Evolutionary conservation across 2,797 vertebrate species (phyloP).

Genomic region (Peromyscus nudipes): DNA sequence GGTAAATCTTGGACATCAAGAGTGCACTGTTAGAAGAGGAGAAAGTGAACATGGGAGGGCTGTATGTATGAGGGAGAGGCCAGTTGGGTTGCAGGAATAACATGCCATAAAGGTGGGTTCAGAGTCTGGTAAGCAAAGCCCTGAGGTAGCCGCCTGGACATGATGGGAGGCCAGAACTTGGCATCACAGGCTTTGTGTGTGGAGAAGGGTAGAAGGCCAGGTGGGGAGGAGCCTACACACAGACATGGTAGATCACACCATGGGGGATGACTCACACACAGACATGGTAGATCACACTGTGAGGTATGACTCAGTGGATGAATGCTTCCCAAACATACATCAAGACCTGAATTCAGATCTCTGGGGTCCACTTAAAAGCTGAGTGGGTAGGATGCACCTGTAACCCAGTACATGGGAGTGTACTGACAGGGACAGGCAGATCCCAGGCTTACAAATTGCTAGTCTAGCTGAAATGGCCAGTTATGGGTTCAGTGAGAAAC

Average conservation of each 20-base stretch:
- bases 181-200: not conserved
- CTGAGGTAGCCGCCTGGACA: not conserved
- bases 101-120: not conserved
- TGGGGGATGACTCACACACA: not conserved
- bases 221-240: not conserved
- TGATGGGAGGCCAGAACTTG: not conserved
- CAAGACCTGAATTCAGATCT: not conserved
- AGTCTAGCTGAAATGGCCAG: not conserved
- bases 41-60: not conserved
- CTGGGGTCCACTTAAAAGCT: not conserved
- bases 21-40: rapidly evolving
- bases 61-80: rapidly evolving
- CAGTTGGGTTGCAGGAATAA: not conserved
- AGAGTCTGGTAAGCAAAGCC: not conserved
- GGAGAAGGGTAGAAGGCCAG: not conserved
- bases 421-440: not conserved
- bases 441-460: not conserved
- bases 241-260: not conserved
- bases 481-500: not conserved
- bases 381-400: too few relatives aligned
- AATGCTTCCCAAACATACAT: not conserved
- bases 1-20: not conserved
- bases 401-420: not conserved
- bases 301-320: not conserved
- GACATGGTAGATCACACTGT: too few relatives aligned